Base-by-base conservation (phyloP, 2,113 vertebrate genomes). In the Leiothrix lutea region DNA sequence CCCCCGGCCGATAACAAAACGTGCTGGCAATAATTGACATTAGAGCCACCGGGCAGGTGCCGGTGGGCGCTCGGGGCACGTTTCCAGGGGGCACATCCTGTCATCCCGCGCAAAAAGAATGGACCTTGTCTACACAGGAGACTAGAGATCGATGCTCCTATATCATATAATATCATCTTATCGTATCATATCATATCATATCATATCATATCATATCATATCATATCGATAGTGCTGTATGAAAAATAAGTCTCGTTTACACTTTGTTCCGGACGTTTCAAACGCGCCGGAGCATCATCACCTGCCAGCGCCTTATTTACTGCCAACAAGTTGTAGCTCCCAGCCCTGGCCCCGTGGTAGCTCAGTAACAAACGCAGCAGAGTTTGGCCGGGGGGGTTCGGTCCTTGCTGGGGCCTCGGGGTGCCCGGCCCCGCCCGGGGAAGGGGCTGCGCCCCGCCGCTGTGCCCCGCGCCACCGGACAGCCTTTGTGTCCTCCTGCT, bases 401-500 rank as follows among this genome's bases (percentile, higher is more conserved):
- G 22, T 10, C 7, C 25, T 25, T n/a, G 26, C 8, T 18, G 47
- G 36, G 29, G 24, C 3, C 1, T 25, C 16, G 21, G 80, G 75
- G 47, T 56, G 72, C 10, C 75, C 53, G 77, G 91, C 61, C 54
- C 72, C 74, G 47, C 80, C 90, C 20, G 64, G 73, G 80, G 50
- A 75, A 72, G 85, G 88, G 61, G 66, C 92, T 48, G 88, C 78
- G 42, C 83, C 48, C 80, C n/a, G 22, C 88, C 29, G 60, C 69
- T 33, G 62, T 66, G 79, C 67, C 64, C 75, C 51, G 67, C 48
- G 23, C 91, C 86, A 44, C 95, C 97, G 75, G 96, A 90, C 94
- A 80, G 95, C 96, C 94, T 96, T 96, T 95, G 95, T 94, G 83
- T 96, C 96, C 96, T 88, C 67, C 67, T 66, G 96, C 96, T 88